phyloP scores from a whole-genome alignment of 2,888 invertebrate species.

The Phalangium opilio region DNA sequence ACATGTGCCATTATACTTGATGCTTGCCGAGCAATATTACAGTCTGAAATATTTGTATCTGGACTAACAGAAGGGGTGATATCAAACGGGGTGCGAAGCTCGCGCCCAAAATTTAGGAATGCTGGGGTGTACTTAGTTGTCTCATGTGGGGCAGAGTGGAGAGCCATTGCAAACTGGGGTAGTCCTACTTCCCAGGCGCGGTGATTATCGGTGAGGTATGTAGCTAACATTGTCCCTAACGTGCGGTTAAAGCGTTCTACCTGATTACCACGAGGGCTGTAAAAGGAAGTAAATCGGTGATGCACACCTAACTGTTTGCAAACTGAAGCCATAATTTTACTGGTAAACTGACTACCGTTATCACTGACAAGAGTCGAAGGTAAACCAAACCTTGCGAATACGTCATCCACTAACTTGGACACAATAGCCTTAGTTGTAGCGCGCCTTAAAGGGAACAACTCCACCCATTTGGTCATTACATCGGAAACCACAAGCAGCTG shows the following conservation, averaged over 20 bases:
- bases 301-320: not conserved
- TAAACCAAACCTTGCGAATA: too few relatives aligned
- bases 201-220: slow-evolving; percentile 3
- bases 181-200: too few relatives aligned
- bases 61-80: too few relatives aligned
- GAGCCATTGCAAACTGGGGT: too few relatives aligned
- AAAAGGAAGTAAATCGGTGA: slow-evolving; percentile 1
- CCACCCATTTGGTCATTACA: slow-evolving; percentile 1
- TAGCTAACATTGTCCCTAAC: slow-evolving; percentile 6
- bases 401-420: not conserved
- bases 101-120: slow-evolving; percentile 1
- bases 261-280: slow-evolving; percentile 10
- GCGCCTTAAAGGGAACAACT: slow-evolving; percentile 2
- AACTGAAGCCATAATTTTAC: not conserved
- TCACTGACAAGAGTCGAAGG: slow-evolving; percentile 8
- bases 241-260: slow-evolving; percentile 6
- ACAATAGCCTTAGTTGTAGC: not conserved
- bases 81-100: slow-evolving; percentile 3
- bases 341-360: not conserved
- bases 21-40: too few relatives aligned
- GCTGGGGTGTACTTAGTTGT: not conserved
- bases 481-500: too few relatives aligned
- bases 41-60: too few relatives aligned
- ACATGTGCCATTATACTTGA: too few relatives aligned
- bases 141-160: slow-evolving; percentile 2